Base-by-base conservation (phyloP, 2,888 invertebrate genomes). In the Mechanitis messenoides region DNA sequence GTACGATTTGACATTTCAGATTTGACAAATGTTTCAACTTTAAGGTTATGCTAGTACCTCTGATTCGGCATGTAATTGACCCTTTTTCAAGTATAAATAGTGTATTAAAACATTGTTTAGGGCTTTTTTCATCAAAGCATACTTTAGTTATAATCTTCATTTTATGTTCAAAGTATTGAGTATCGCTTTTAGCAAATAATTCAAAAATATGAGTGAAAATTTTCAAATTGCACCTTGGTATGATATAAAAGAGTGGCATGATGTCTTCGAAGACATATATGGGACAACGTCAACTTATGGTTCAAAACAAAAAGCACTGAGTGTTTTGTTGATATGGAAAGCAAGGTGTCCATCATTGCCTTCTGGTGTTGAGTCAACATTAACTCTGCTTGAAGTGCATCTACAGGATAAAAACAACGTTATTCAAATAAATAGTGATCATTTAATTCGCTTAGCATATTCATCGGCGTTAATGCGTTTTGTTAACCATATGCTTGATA, bases 401-500 rank as follows among this genome's bases (percentile, higher is more conserved):
- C 64, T 91, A 45, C 83, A 87, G 69, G 85, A 86, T 72, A 61
- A 67, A 7, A 76, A 73, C 55, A 71, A 68, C 54, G 73, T 78
- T 56, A 64, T 73, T 45, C 73, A 79, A 58, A 64, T 66, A 1
- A 67, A 69, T 4, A 78, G 83, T 60, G 79, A 89, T 59, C 91
- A 92, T 64, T 80, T 93, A 61, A 69, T 92, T 20, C 85, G 91
- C 28, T 76, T 92, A 66, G 91, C 93, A 63, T 93, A 93, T 76
- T 92, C 93, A 0, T 90, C 93, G 6, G 92, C 92, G 2, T 83
- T 94, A 59, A 92, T 93, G 91, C 92, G 94, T 74, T 93, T 92
- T 77, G 84, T 93, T 6, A 93, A 93, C 78, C 92, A 92, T 70
- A 91, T 92, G 76, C 82, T 92, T n/a, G 92, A 92, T 69, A 77